A percentile compares a stretch with the other conserved stretches of the same genome.
Evolutionary conservation across 2,113 vertebrate species (phyloP).

Genomic region (Marmota monax): DNA sequence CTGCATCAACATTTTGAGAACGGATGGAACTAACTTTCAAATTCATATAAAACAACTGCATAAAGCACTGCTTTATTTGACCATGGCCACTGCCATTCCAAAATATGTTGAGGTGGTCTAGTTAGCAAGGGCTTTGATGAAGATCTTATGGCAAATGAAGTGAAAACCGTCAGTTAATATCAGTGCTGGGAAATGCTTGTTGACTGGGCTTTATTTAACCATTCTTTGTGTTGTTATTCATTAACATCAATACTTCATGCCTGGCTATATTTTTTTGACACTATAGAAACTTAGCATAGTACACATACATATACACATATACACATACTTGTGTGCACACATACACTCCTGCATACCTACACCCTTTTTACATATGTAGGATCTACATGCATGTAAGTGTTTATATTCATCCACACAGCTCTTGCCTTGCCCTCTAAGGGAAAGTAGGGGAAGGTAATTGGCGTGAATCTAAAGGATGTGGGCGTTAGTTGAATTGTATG

Average conservation of each 20-base stretch:
- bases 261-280: conserved; percentile 47
- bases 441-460: background rate
- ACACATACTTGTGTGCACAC: background rate
- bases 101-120: background rate
- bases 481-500: background rate
- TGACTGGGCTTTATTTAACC: background rate
- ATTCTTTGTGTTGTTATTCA: background rate
- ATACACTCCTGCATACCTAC: background rate
- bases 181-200: background rate
- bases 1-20: background rate
- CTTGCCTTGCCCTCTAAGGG: background rate
- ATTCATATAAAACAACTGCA: background rate
- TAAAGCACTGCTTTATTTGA: background rate
- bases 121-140: background rate
- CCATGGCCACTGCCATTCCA: background rate
- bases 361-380: background rate
- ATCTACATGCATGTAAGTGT: too few relatives aligned
- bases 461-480: background rate
- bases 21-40: background rate
- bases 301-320: background rate
- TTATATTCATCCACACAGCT: background rate
- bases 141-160: background rate
- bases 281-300: background rate
- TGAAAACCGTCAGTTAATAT: background rate
- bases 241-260: background rate